These are phyloP conservation scores for Xenops minutus DNA, from an alignment of 2,797 vertebrate genomes.

Conservation along the genomic window DNA sequence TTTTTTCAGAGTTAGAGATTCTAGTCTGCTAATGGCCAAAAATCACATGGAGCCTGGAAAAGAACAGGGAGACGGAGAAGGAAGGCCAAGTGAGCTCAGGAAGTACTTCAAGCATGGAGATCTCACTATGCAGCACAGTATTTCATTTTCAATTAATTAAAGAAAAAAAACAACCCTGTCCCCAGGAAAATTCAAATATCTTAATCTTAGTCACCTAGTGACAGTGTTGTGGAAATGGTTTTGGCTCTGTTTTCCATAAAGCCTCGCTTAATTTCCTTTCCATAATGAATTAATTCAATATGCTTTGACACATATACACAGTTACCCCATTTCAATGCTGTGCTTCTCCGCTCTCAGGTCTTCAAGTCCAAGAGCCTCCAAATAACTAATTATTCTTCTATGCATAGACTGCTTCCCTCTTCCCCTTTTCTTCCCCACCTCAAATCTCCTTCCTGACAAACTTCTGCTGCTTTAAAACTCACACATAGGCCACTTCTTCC, in stretches of 20 bases:
- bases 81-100: neutral
- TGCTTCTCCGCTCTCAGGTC: neutral
- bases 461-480: neutral
- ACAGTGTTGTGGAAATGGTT: neutral
- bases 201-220: neutral
- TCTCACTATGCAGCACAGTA: neutral
- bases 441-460: neutral
- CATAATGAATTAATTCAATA: neutral
- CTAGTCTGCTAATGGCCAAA: neutral
- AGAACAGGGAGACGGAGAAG: neutral
- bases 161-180: neutral
- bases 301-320: slow-evolving; percentile 7
- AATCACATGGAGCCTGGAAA: neutral
- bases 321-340: neutral
- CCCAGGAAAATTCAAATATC: neutral
- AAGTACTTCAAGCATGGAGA: neutral
- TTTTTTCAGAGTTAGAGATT: neutral
- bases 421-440: neutral
- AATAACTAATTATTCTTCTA: neutral
- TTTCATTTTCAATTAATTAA: neutral
- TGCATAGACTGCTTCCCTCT: neutral
- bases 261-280: neutral
- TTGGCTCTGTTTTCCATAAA: neutral
- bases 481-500: neutral
- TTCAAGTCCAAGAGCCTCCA: neutral